Conservation (phyloP, 2,113 vertebrate genomes). For the Dinomys branickii region DNA sequence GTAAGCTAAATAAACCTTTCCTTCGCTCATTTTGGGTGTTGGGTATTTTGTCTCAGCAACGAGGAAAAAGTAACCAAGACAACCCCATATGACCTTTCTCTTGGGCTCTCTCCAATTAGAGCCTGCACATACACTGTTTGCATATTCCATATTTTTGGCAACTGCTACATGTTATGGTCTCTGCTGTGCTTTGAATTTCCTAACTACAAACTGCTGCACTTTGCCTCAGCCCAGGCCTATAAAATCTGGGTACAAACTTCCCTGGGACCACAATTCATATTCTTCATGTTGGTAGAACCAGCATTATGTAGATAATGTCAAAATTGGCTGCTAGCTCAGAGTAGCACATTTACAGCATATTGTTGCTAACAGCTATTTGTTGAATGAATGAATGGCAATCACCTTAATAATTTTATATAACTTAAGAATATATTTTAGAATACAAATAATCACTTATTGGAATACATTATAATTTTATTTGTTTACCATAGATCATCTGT, state of each 20-base stretch:
- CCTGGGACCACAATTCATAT: background rate
- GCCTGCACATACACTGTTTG: background rate
- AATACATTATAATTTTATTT: background rate
- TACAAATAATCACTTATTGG: background rate
- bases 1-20: too few relatives aligned
- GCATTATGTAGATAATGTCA: background rate
- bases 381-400: background rate
- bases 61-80: too few relatives aligned
- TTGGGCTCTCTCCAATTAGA: background rate
- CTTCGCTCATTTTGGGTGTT: too few relatives aligned
- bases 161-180: background rate
- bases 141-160: background rate
- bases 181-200: background rate
- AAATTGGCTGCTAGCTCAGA: background rate
- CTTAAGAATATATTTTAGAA: background rate
- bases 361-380: background rate
- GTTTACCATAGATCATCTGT: background rate
- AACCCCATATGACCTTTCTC: background rate
- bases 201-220: background rate
- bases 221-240: background rate
- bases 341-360: background rate
- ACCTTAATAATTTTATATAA: background rate
- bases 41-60: too few relatives aligned
- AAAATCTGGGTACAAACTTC: background rate
- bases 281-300: background rate